Percentiles rank a stretch among this genome's conserved stretches.
Evolutionary conservation across 2,797 vertebrate species (phyloP).

Genomic region (Heterohyrax brucei): DNA sequence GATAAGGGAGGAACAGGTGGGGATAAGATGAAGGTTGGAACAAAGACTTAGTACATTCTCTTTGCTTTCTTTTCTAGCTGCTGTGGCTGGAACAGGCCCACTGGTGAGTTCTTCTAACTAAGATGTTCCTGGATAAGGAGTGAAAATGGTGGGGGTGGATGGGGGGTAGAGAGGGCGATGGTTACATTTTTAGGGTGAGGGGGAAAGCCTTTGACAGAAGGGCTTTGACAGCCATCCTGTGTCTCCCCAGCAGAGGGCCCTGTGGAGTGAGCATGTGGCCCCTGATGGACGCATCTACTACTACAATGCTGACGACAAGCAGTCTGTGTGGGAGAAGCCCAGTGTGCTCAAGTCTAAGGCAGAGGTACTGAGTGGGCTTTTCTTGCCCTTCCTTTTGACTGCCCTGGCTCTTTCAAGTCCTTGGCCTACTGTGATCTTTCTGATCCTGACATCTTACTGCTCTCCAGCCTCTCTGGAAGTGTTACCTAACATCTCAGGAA

Average conservation of each 20-base stretch:
- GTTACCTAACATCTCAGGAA: slow-evolving; percentile 43
- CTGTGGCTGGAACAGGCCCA: slow-evolving; percentile 81
- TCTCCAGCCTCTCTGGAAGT: not conserved
- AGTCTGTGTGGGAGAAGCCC: slow-evolving; percentile 91
- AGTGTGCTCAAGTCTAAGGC: slow-evolving; percentile 90
- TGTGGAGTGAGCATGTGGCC: slow-evolving; percentile 91
- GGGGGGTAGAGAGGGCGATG: not conserved
- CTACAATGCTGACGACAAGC: slow-evolving; percentile 90
- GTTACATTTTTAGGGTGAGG: slow-evolving; percentile 67
- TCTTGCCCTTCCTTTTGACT: slow-evolving; percentile 67
- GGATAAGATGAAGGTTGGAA: slow-evolving; percentile 55
- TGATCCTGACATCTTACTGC: slow-evolving; percentile 52
- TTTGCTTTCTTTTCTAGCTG: slow-evolving; percentile 84
- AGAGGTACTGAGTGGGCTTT: slow-evolving; percentile 86
- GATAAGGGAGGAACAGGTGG: slow-evolving; percentile 79
- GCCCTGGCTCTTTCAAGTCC: slow-evolving; percentile 54
- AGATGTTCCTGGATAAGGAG: slow-evolving; percentile 46
- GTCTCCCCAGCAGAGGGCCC: slow-evolving; percentile 84
- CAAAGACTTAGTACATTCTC: slow-evolving; percentile 56
- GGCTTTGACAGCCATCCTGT: slow-evolving; percentile 74
- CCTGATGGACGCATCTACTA: slow-evolving; percentile 90
- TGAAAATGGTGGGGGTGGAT: slow-evolving; percentile 40
- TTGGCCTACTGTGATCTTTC: slow-evolving; percentile 48
- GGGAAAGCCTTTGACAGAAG: slow-evolving; percentile 54
- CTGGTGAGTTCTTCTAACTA: slow-evolving; percentile 81